Conservation (phyloP, 1,140 invertebrate species). For the Drosophila kikkawai region DNA sequence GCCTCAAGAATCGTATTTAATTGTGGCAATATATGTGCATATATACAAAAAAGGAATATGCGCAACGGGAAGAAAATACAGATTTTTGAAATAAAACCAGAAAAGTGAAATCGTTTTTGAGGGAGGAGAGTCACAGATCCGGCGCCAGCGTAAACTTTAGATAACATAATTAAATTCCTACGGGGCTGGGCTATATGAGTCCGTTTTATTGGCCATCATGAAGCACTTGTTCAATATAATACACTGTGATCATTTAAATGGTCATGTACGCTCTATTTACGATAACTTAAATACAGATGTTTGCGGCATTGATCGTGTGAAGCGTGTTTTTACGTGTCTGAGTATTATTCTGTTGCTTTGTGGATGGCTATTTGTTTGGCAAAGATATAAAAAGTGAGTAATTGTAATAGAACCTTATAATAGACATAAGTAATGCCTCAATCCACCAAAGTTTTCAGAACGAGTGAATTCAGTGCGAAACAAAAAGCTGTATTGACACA, state of each 20-base stretch:
- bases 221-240: conserved; percentile 55
- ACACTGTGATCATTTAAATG: conserved; percentile 63
- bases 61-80: conserved; percentile 26
- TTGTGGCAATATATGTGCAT: conserved; percentile 3
- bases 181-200: conserved; percentile 4
- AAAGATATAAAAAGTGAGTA: conserved; percentile 63
- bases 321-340: conserved; percentile 53
- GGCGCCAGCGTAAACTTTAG: conserved; percentile 16
- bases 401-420: no score
- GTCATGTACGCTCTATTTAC: conserved; percentile 51
- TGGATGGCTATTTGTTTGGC: conserved; percentile 55
- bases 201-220: conserved; percentile 52
- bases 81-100: conserved; percentile 31
- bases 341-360: conserved; percentile 47
- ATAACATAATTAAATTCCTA: conserved; percentile 24
- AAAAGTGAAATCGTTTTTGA: conserved; percentile 26
- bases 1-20: conserved; percentile 22
- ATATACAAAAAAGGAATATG: conserved; percentile 29
- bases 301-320: conserved; percentile 63
- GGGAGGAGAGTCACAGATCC: conserved; percentile 7
- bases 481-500: conserved; percentile 18
- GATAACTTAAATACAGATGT: conserved; percentile 67
- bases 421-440: no score
- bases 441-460: background rate
- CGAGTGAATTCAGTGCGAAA: background rate